A percentile compares a stretch with the other conserved stretches of the same genome.
These are phyloP conservation scores for Myodes glareolus DNA, from an alignment of 2,113 vertebrate genomes.

Conservation along the genomic window DNA sequence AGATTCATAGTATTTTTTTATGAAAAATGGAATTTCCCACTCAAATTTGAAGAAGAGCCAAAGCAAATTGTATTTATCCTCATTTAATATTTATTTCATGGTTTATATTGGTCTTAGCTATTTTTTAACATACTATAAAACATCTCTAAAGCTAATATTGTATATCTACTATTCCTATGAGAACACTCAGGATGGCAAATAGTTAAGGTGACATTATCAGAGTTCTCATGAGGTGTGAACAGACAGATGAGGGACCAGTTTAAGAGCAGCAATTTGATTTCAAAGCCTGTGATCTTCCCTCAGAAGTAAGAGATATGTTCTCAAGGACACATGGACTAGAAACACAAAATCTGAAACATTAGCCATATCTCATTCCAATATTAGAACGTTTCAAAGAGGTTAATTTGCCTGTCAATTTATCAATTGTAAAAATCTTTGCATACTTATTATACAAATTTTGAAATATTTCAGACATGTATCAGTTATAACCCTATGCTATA, in stretches of 20 bases:
- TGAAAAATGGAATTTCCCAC: neutral
- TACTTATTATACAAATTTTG: neutral
- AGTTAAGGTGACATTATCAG: neutral
- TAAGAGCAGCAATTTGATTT: neutral
- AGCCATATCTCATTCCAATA: neutral
- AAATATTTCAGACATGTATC: neutral
- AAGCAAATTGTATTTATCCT: neutral
- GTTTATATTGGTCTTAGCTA: neutral
- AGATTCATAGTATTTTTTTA: slow-evolving; percentile 7
- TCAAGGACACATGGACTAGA: neutral
- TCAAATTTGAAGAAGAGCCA: neutral
- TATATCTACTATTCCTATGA: neutral
- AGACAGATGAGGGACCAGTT: neutral
- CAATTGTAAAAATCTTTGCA: neutral
- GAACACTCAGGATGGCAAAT: neutral
- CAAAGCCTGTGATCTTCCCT: neutral
- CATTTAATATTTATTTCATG: neutral
- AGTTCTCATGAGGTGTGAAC: neutral
- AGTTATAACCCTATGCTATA: neutral
- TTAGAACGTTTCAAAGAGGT: neutral
- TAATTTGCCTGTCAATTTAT: neutral
- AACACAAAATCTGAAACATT: neutral
- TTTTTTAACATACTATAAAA: neutral
- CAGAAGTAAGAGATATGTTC: neutral
- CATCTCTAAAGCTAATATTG: neutral